These are phyloP conservation scores for Sitobion miscanthi DNA, from an alignment of 1,140 invertebrate species.

Conservation along the genomic window DNA sequence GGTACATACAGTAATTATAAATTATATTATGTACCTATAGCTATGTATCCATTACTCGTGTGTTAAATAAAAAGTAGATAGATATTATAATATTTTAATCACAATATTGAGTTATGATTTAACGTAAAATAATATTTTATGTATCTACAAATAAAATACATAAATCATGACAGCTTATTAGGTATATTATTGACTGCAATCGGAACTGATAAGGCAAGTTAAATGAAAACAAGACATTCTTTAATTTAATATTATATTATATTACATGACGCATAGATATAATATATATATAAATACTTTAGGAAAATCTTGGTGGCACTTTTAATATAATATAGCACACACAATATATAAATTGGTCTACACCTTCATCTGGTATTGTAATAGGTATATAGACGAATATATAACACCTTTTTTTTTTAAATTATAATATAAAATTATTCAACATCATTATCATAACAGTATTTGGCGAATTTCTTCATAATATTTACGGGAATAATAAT, in stretches of 20 bases:
- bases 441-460: conserved; percentile 49
- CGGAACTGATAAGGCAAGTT: background rate
- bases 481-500: conserved; percentile 36
- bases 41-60: too few species aligned
- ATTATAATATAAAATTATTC: conserved; percentile 53
- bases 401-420: background rate
- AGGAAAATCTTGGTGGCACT: conserved; percentile 10
- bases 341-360: conserved; percentile 20
- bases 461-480: conserved; percentile 46
- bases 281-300: conserved; percentile 32
- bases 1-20: too few species aligned
- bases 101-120: too few species aligned
- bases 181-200: background rate
- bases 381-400: conserved; percentile 7
- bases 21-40: too few species aligned
- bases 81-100: too few species aligned
- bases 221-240: background rate
- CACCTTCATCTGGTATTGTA: background rate
- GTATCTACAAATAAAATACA: background rate
- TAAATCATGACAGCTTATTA: background rate
- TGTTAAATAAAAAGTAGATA: too few species aligned
- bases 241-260: background rate
- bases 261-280: background rate
- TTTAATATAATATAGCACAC: conserved; percentile 12
- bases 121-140: too few species aligned